phyloP scores from a whole-genome alignment of 2,113 vertebrate genomes.

The Andinoacara biseriatus region DNA sequence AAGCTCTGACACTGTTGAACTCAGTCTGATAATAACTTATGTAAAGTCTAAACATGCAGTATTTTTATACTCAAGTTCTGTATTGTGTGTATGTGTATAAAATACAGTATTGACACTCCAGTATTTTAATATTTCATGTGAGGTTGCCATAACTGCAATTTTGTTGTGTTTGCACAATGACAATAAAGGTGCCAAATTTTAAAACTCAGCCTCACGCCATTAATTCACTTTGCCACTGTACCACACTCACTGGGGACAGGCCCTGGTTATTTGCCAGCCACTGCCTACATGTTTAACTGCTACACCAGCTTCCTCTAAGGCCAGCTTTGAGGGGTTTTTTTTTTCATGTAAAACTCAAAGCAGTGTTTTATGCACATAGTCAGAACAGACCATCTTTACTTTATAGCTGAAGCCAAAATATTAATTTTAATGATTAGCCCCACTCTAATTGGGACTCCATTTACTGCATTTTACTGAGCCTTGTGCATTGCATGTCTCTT shows the following conservation, averaged over 20 bases:
- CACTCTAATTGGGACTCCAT: neutral
- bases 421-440: neutral
- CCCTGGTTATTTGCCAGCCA: neutral
- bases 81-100: neutral
- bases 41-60: neutral
- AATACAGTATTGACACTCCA: neutral
- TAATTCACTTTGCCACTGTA: too few relatives aligned
- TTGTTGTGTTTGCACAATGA: neutral
- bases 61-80: neutral
- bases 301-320: neutral
- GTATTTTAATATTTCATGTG: neutral
- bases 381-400: neutral
- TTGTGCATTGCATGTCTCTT: neutral
- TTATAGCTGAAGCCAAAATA: neutral
- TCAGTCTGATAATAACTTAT: neutral
- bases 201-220: too few relatives aligned
- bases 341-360: neutral
- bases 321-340: neutral
- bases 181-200: too few relatives aligned
- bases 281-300: neutral
- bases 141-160: neutral
- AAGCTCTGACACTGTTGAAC: neutral
- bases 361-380: neutral
- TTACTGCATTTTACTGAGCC: neutral
- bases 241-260: neutral